phyloP scores from a whole-genome alignment of 2,888 invertebrate genomes.

The Petrolisthes manimaculis region DNA sequence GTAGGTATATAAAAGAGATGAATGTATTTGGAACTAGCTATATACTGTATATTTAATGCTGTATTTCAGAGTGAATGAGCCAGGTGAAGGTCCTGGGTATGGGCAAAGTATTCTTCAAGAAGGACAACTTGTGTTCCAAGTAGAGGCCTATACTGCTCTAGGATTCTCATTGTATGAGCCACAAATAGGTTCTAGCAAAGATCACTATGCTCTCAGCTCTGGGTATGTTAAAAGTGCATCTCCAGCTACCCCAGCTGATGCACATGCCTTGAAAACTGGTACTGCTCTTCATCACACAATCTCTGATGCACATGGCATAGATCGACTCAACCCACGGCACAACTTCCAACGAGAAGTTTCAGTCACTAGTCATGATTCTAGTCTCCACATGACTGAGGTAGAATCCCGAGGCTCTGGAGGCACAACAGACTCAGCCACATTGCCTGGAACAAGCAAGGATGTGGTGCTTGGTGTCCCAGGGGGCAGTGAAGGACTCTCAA shows the following conservation, averaged over 20 bases:
- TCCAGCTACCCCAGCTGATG: slow-evolving; percentile 53
- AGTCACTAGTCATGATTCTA: slow-evolving; percentile 55
- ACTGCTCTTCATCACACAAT: slow-evolving; percentile 34
- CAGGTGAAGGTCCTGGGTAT: slow-evolving; percentile 87
- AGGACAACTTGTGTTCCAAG: slow-evolving; percentile 88
- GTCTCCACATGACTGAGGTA: slow-evolving; percentile 41
- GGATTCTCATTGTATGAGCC: slow-evolving; percentile 43
- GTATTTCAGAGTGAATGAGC: slow-evolving; percentile 77
- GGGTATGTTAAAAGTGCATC: slow-evolving; percentile 59
- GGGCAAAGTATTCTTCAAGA: slow-evolving; percentile 93
- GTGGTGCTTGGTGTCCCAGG: slow-evolving; percentile 71
- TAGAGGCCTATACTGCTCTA: slow-evolving; percentile 73
- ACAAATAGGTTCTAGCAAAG: slow-evolving; percentile 34
- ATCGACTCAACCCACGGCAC: slow-evolving; percentile 48
- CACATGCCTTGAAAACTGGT: slow-evolving; percentile 18
- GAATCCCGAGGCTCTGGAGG: slow-evolving; percentile 33
- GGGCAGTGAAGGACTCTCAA: slow-evolving; percentile 69
- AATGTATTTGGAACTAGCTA: too few relatives aligned
- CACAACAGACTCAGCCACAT: slow-evolving; percentile 23
- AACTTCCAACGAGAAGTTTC: slow-evolving; percentile 50
- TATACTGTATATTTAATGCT: too few relatives aligned
- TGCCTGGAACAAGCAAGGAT: slow-evolving; percentile 30
- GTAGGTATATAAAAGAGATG: too few relatives aligned
- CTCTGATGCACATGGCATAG: slow-evolving; percentile 23
- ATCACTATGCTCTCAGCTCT: slow-evolving; percentile 49